Percentiles rank a stretch among this genome's conserved stretches.
These are phyloP conservation scores for Adineta ricciae DNA, from an alignment of 2,888 invertebrate species.

Conservation along the genomic window DNA sequence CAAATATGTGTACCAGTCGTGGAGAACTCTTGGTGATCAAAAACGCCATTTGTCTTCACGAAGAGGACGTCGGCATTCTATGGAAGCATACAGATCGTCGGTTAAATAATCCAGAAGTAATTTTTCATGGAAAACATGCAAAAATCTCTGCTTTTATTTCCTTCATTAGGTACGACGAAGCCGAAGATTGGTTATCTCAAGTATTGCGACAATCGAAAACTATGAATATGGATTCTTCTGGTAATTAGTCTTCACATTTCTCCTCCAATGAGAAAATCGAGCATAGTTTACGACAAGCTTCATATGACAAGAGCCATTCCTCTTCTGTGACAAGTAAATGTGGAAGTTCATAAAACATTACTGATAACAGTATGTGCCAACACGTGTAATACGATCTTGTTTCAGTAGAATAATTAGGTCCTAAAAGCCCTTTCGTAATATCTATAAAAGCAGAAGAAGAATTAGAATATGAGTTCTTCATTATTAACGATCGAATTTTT, in stretches of 20 bases:
- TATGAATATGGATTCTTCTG: conserved; percentile 34
- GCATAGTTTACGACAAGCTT: not conserved
- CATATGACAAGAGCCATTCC: not conserved
- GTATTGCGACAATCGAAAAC: conserved; percentile 31
- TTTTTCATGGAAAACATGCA: not conserved
- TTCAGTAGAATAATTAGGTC: too few species aligned
- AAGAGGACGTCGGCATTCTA: conserved; percentile 34
- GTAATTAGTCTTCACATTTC: not conserved
- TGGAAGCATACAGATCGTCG: conserved; percentile 14
- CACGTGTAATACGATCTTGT: too few species aligned
- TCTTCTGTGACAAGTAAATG: not conserved
- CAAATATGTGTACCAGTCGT: conserved; percentile 4
- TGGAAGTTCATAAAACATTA: too few species aligned
- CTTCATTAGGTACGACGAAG: conserved; percentile 17
- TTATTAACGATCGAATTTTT: too few species aligned
- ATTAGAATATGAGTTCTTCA: too few species aligned
- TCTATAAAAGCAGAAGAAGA: too few species aligned
- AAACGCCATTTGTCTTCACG: conserved; percentile 34
- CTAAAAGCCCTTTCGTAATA: too few species aligned
- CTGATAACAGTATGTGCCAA: too few species aligned
- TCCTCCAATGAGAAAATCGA: not conserved
- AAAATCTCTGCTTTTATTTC: not conserved
- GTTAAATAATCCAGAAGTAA: not conserved
- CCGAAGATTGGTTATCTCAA: conserved; percentile 30
- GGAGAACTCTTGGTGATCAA: conserved; percentile 23